These are phyloP conservation scores for Macrophya alboannulata DNA, from an alignment of 2,888 invertebrate species.

Conservation along the genomic window DNA sequence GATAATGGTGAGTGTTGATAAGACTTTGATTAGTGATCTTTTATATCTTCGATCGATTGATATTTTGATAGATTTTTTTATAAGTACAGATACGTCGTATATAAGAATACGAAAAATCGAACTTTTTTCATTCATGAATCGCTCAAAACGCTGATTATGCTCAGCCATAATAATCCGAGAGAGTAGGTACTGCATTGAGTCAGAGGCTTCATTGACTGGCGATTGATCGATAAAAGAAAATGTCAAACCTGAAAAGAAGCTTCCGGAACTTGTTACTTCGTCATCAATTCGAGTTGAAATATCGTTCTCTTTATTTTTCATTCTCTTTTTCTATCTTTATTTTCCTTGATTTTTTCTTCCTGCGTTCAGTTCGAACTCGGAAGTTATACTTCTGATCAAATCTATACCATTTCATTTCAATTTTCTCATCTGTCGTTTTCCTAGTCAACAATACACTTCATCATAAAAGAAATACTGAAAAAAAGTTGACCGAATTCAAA, in stretches of 20 bases:
- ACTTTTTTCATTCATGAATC: neutral
- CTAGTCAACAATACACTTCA: neutral
- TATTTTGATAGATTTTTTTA: neutral
- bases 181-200: neutral
- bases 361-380: neutral
- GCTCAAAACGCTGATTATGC: neutral
- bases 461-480: neutral
- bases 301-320: neutral
- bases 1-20: constrained; percentile 86
- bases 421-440: too few species aligned
- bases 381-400: constrained; percentile 3
- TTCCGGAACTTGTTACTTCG: constrained; percentile 32
- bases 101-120: neutral
- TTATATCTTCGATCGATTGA: neutral
- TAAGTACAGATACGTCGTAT: neutral
- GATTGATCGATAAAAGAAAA: constrained; percentile 31
- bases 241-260: constrained; percentile 13
- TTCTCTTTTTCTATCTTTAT: neutral
- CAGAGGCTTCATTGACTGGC: constrained; percentile 1
- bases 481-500: neutral
- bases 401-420: neutral
- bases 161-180: constrained; percentile 6
- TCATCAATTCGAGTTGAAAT: constrained; percentile 9
- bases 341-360: neutral
- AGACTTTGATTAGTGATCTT: neutral